These are phyloP conservation scores for Tetheella fluctuosa DNA, from an alignment of 2,888 invertebrate genomes.

Conservation along the genomic window DNA sequence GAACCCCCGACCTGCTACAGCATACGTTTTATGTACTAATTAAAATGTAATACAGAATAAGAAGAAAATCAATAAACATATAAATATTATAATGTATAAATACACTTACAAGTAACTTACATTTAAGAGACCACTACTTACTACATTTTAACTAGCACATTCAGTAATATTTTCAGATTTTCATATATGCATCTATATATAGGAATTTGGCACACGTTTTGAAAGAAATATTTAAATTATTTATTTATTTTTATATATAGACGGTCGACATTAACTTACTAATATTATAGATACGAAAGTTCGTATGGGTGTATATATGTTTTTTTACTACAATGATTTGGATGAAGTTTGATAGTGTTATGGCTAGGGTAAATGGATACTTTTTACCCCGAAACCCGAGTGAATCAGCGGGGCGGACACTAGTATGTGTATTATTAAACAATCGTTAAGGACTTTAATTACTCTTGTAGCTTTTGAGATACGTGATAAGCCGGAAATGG, in stretches of 20 bases:
- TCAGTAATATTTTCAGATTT: conserved; percentile 78
- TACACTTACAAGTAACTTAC: conserved; percentile 37
- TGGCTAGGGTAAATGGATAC: too few relatives aligned
- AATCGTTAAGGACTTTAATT: too few relatives aligned
- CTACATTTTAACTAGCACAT: conserved; percentile 80
- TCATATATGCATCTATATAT: conserved; percentile 16
- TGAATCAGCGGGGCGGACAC: too few relatives aligned
- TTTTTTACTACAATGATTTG: too few relatives aligned
- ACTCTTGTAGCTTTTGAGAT: too few relatives aligned
- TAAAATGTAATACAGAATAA: conserved; percentile 68
- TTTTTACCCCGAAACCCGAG: too few relatives aligned
- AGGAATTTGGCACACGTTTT: conserved; percentile 19
- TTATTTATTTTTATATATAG: conserved; percentile 23
- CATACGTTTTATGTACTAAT: conserved; percentile 63
- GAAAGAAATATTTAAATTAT: conserved; percentile 6
- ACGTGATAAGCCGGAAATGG: too few relatives aligned
- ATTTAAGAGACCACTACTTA: conserved; percentile 45
- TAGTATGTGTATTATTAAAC: too few relatives aligned
- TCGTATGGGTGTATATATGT: too few relatives aligned
- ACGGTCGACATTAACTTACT: not conserved
- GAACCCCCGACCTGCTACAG: conserved; percentile 48
- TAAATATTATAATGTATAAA: conserved; percentile 53
- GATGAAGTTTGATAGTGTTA: too few relatives aligned
- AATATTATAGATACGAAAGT: too few relatives aligned
- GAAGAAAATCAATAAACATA: conserved; percentile 44